Conservation (phyloP, 2,113 vertebrate genomes). For the Cephalophus harveyi region DNA sequence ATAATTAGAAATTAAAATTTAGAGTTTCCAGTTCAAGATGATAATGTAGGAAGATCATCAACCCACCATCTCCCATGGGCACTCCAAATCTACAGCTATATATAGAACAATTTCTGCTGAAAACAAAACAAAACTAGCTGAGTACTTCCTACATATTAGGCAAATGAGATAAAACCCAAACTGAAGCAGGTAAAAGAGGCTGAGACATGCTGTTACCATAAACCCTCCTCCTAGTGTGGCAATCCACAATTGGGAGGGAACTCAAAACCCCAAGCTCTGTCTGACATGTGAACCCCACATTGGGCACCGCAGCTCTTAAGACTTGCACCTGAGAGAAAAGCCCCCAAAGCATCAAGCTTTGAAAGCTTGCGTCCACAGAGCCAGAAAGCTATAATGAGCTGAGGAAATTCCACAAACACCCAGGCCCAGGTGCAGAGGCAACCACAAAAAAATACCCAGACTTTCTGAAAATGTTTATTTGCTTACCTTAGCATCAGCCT, state of each 20-base stretch:
- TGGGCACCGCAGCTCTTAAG: background rate
- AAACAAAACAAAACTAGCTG: background rate
- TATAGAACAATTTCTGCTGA: background rate
- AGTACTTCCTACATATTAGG: background rate
- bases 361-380: background rate
- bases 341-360: background rate
- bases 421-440: background rate
- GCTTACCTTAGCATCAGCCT: background rate
- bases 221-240: background rate
- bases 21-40: background rate
- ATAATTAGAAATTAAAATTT: background rate
- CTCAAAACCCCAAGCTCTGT: background rate
- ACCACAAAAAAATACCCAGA: background rate
- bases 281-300: background rate
- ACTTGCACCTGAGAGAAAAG: background rate
- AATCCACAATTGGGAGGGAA: background rate
- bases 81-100: background rate
- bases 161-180: background rate
- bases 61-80: background rate
- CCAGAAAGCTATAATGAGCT: background rate
- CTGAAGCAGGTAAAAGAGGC: background rate
- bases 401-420: background rate
- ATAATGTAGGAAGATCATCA: background rate
- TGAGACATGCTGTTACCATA: background rate
- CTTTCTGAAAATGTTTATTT: background rate